phyloP scores from a whole-genome alignment of 2,113 vertebrate genomes.

The Gobiocypris rarus region DNA sequence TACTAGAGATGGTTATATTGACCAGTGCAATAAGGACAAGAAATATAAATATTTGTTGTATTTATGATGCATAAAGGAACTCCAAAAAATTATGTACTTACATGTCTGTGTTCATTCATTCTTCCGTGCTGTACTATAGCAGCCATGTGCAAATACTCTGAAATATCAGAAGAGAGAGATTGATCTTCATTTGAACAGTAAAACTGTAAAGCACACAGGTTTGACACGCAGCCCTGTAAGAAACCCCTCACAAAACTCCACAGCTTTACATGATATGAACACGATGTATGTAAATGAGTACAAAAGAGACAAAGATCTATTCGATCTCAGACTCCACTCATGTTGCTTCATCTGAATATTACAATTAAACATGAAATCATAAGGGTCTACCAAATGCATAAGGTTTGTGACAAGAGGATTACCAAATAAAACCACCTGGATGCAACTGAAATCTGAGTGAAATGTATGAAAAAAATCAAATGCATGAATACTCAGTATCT shows the following conservation, averaged over 20 bases:
- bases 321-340: too few species aligned
- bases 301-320: not conserved
- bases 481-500: not conserved
- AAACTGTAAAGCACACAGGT: not conserved
- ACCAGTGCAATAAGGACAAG: not conserved
- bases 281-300: not conserved
- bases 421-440: not conserved
- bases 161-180: not conserved
- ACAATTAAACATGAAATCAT: not conserved
- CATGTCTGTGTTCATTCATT: not conserved
- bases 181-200: not conserved
- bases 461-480: not conserved
- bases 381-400: not conserved
- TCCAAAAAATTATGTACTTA: not conserved
- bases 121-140: not conserved
- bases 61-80: not conserved
- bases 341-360: too few species aligned
- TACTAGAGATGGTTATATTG: not conserved
- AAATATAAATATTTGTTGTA: not conserved
- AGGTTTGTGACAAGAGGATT: not conserved
- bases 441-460: not conserved
- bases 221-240: not conserved
- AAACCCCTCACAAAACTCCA: not conserved
- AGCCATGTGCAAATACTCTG: not conserved
- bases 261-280: not conserved